These are phyloP conservation scores for Trinorchestia longiramus DNA, from an alignment of 1,140 invertebrate genomes.

Conservation along the genomic window DNA sequence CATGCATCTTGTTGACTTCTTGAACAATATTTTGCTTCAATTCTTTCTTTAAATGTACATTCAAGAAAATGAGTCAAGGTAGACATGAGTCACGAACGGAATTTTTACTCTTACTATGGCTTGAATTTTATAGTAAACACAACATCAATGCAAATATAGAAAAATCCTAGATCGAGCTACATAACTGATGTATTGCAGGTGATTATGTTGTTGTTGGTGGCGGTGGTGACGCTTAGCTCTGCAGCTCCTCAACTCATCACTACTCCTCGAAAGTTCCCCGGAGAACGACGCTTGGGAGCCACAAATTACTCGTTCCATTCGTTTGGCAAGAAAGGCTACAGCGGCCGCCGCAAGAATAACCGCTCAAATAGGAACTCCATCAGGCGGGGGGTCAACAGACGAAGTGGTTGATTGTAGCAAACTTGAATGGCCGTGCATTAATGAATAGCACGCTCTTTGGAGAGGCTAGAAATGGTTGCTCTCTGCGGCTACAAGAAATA, in stretches of 20 bases:
- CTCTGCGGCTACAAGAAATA: neutral
- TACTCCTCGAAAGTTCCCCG: neutral
- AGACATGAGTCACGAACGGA: too few species aligned
- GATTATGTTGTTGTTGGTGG: neutral
- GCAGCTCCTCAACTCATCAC: neutral
- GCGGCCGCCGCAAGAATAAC: neutral
- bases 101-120: too few species aligned
- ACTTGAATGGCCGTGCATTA: neutral
- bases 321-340: neutral
- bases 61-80: too few species aligned
- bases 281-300: neutral
- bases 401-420: neutral
- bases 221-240: neutral
- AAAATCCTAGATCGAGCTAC: neutral
- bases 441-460: neutral
- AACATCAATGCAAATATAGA: too few species aligned
- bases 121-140: too few species aligned
- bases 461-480: too few species aligned
- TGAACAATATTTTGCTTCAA: too few species aligned
- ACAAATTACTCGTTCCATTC: neutral
- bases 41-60: too few species aligned
- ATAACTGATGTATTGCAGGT: neutral
- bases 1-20: too few species aligned
- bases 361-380: neutral
- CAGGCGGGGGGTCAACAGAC: neutral